Conservation (phyloP, 1,140 invertebrate genomes). For the Macrobrachium rosenbergii region DNA sequence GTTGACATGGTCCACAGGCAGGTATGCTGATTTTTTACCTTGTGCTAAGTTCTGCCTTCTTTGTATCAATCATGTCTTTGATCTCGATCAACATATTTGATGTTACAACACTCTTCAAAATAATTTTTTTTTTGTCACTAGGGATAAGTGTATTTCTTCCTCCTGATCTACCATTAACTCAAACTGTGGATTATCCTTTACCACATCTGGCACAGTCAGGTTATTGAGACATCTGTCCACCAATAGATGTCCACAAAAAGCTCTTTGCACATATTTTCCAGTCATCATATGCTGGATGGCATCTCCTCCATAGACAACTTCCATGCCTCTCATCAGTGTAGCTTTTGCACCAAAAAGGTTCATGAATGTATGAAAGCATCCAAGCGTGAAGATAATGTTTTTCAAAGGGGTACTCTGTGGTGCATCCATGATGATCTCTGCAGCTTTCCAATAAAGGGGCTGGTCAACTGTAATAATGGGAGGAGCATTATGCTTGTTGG, state of each 20-base stretch:
- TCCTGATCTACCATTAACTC: background rate
- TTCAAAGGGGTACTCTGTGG: background rate
- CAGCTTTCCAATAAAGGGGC: slow-evolving; percentile 30
- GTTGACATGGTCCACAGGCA: no score
- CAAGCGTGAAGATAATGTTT: background rate
- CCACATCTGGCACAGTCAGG: background rate
- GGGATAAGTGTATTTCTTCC: background rate
- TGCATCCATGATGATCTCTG: slow-evolving; percentile 29
- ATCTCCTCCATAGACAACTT: background rate
- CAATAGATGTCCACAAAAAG: no score
- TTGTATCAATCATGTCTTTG: background rate
- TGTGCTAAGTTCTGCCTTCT: slow-evolving; percentile 1
- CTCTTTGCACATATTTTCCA: slow-evolving; percentile 5
- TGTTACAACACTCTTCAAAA: background rate
- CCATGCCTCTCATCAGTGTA: background rate
- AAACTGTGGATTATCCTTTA: background rate
- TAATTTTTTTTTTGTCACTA: background rate
- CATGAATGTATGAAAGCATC: slow-evolving; percentile 20
- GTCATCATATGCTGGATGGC: slow-evolving; percentile 1
- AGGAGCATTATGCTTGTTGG: background rate
- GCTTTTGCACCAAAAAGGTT: slow-evolving; percentile 2
- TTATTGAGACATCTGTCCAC: background rate
- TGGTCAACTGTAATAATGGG: slow-evolving; percentile 20
- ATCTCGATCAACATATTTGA: slow-evolving; percentile 3
- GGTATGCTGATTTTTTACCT: background rate